Evolutionary conservation across 2,797 vertebrate genomes (phyloP).

Genomic region (Spinus pinus): DNA sequence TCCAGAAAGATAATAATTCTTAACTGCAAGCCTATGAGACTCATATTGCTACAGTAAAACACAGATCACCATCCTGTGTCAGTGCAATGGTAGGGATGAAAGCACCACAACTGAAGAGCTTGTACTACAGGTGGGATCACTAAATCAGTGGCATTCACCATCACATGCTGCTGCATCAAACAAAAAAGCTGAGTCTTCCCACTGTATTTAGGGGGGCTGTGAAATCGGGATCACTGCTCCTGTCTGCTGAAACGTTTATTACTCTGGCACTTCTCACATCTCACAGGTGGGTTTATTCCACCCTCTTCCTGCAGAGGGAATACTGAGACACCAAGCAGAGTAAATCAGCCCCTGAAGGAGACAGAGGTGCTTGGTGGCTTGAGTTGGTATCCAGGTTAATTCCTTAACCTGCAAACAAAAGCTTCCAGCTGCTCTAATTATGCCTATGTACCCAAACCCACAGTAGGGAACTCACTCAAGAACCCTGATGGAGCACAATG

Average conservation of each 20-base stretch:
- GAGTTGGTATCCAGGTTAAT: neutral
- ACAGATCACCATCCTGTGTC: neutral
- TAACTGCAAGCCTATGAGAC: neutral
- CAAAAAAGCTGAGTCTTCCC: neutral
- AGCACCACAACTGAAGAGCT: neutral
- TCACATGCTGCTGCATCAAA: neutral
- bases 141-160: neutral
- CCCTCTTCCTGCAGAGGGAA: neutral
- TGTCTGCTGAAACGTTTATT: neutral
- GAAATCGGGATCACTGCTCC: neutral
- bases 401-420: neutral
- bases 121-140: neutral
- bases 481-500: neutral
- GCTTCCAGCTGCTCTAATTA: neutral
- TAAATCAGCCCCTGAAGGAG: neutral
- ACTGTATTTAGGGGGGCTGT: neutral
- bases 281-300: neutral
- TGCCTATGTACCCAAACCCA: neutral
- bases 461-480: neutral
- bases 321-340: neutral
- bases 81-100: neutral
- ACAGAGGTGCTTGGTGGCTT: neutral
- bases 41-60: neutral
- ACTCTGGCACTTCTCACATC: neutral
- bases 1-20: neutral